phyloP scores from a whole-genome alignment of 1,140 invertebrate species.

The Orchesella cincta region DNA sequence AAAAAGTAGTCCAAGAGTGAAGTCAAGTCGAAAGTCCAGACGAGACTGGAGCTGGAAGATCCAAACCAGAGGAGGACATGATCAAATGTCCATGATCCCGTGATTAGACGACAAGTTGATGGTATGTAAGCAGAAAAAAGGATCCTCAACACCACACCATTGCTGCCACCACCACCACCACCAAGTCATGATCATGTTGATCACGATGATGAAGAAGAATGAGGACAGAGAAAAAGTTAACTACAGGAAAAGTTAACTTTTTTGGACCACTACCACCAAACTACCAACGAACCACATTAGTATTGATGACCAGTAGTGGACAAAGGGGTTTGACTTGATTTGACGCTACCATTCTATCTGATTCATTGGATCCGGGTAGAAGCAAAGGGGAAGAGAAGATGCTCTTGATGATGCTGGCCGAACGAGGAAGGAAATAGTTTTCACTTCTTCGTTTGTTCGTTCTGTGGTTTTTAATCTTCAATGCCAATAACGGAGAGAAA shows the following conservation, averaged over 20 bases:
- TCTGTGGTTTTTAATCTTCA: too few species aligned
- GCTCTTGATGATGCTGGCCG: too few species aligned
- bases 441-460: too few species aligned
- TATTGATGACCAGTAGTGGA: constrained; percentile 24
- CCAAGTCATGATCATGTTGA: neutral
- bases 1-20: too few species aligned
- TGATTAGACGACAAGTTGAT: too few species aligned
- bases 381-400: too few species aligned
- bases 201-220: constrained; percentile 12
- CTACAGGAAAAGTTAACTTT: neutral
- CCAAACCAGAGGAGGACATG: too few species aligned
- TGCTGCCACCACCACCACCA: neutral
- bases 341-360: neutral
- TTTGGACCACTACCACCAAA: neutral
- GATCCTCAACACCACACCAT: neutral
- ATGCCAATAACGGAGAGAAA: too few species aligned
- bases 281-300: constrained; percentile 14
- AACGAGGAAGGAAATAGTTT: too few species aligned
- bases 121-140: neutral
- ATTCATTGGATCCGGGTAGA: neutral
- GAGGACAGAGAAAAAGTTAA: constrained; percentile 23
- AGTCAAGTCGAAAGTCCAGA: too few species aligned
- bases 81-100: too few species aligned
- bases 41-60: too few species aligned
- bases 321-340: neutral